Base-by-base conservation (phyloP, 2,888 invertebrate genomes). In the Calliphora vomitoria region DNA sequence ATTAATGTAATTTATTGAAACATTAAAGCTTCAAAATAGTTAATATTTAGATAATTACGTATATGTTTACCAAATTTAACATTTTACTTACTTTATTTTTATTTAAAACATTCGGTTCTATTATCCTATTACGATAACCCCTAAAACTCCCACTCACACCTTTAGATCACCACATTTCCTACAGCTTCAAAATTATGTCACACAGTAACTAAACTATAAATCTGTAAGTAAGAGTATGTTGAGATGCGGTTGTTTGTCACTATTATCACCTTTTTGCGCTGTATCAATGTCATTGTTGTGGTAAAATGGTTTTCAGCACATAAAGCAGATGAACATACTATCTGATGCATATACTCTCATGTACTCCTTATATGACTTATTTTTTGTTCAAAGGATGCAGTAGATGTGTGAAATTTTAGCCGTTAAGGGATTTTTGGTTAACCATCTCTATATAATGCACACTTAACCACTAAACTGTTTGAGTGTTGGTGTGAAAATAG, bases 371-470 rank as follows among this genome's bases (percentile, higher is more conserved):
- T 35, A 44, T 44, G 13, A 10, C 13, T 3, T 10, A 11, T 44
- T 55, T 2, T 55, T 25, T 47, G 35, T n/a, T 8, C 2, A 15
- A 62, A 50, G 35, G 50, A 75, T 60, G 13, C 50, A 64, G 44
- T 80, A 38, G 58, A 58, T 53, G 78, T 82, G 58, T 82, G 75
- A 88, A 84, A 83, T 89, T 80, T 76, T 62, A 83, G 62, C 68
- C 50, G 71, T 85, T 87, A 86, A 62, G 82, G 69, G 60, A 86
- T 64, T 82, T 86, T 84, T 81, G 89, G 88, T 89, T 88, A 88
- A 89, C 89, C 89, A 50, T 35, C 62, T 20, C 71, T 25, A 50
- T 25, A 66, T 75, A 55, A 81, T 38, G 38, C 31, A 74, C 60
- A 80, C n/a, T 47, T 69, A n/a, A 44, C 53, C 62, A 53, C 50